Percentiles rank a stretch among this genome's conserved stretches.
Evolutionary conservation across 2,113 vertebrate species (phyloP).

Genomic region (Todiramphus chloris): DNA sequence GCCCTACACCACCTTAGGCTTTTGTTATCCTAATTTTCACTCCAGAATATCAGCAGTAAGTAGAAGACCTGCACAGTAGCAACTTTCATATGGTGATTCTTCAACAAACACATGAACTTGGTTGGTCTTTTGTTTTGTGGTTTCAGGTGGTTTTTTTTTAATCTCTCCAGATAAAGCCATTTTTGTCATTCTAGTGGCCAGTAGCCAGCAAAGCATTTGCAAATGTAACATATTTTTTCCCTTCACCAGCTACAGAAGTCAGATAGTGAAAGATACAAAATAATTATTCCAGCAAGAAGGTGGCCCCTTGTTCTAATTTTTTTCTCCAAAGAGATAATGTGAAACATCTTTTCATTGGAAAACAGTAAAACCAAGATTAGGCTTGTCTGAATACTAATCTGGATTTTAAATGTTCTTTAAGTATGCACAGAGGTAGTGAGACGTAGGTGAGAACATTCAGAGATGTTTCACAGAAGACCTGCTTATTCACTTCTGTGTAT

Average conservation of each 20-base stretch:
- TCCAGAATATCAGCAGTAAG: not conserved
- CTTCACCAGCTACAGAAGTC: not conserved
- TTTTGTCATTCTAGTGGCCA: not conserved
- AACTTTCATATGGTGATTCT: not conserved
- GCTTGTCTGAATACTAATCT: not conserved
- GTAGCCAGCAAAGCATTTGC: not conserved
- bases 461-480: not conserved
- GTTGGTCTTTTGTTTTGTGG: accelerated
- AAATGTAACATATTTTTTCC: not conserved
- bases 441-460: not conserved
- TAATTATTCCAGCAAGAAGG: not conserved
- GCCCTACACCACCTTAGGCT: not conserved
- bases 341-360: not conserved
- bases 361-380: not conserved
- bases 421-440: not conserved
- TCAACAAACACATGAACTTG: accelerated
- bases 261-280: not conserved
- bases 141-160: not conserved
- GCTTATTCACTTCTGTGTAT: not conserved
- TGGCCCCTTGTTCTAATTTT: not conserved
- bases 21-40: not conserved
- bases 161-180: not conserved
- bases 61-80: not conserved
- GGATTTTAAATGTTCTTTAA: not conserved
- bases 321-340: not conserved